phyloP scores from a whole-genome alignment of 2,797 vertebrate genomes.

The Ctenochaetus hawaiiensis region DNA sequence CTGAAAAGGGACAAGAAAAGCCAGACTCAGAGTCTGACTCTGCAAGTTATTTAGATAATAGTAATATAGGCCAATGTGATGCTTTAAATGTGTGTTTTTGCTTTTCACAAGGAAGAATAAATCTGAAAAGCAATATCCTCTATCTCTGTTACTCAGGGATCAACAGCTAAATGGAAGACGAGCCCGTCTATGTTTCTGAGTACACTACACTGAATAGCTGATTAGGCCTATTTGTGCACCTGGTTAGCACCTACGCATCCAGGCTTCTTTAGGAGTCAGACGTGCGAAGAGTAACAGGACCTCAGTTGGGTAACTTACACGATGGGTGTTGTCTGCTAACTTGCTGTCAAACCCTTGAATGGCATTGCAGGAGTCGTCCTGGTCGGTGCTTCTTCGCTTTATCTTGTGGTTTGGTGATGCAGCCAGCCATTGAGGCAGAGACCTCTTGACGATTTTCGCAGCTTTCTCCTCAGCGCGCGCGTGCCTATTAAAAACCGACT shows the following conservation, averaged over 20 bases:
- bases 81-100: neutral
- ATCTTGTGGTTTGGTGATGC: slow-evolving; percentile 48
- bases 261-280: slow-evolving; percentile 36
- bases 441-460: slow-evolving; percentile 56
- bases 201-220: slow-evolving; percentile 20
- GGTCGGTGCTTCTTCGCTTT: slow-evolving; percentile 68
- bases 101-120: neutral
- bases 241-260: slow-evolving; percentile 54
- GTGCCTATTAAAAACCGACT: slow-evolving; percentile 57
- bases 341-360: slow-evolving; percentile 78
- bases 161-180: slow-evolving; percentile 14
- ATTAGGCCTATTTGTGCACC: slow-evolving; percentile 60
- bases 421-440: slow-evolving; percentile 62
- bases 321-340: slow-evolving; percentile 90
- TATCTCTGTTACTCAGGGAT: neutral
- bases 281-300: slow-evolving; percentile 59
- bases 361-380: slow-evolving; percentile 79
- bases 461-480: slow-evolving; percentile 48
- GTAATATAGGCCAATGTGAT: too few relatives aligned
- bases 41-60: neutral
- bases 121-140: neutral
- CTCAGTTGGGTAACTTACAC: slow-evolving; percentile 83
- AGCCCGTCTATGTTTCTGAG: slow-evolving; percentile 17
- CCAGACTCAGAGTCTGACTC: neutral
- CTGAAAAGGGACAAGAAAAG: neutral